phyloP scores from a whole-genome alignment of 1,140 invertebrate genomes.

The Ladona fulva region DNA sequence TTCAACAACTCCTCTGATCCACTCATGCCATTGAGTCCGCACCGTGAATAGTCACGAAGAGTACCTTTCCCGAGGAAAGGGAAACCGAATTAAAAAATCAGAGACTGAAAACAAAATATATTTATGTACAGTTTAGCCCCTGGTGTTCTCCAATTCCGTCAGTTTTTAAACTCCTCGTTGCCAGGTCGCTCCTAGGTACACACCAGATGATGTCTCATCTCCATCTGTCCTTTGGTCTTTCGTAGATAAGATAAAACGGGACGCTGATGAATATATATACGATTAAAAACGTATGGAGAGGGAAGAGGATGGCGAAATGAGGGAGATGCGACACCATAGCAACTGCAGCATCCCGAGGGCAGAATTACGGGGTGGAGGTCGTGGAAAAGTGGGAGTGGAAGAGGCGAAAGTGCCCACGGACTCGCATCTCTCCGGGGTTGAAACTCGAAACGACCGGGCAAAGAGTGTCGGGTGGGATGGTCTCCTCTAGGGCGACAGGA shows the following conservation, averaged over 20 bases:
- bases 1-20: background rate
- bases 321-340: background rate
- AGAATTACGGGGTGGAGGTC: background rate
- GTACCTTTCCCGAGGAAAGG: background rate
- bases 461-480: background rate
- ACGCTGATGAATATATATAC: background rate
- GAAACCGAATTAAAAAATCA: too few relatives aligned
- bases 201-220: too few relatives aligned
- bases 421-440: background rate
- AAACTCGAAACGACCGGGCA: background rate
- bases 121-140: too few relatives aligned
- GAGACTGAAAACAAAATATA: too few relatives aligned
- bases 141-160: background rate
- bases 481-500: background rate
- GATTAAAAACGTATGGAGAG: background rate
- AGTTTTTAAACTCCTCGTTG: background rate
- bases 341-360: background rate
- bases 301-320: background rate
- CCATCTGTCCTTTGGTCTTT: too few relatives aligned
- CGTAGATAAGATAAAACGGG: too few relatives aligned
- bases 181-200: too few relatives aligned
- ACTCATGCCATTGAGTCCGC: background rate
- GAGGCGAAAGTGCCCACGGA: background rate
- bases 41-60: background rate
- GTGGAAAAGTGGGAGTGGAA: background rate